These are phyloP conservation scores for Zygogramma bicolorata DNA, from an alignment of 2,888 invertebrate species.

Conservation along the genomic window DNA sequence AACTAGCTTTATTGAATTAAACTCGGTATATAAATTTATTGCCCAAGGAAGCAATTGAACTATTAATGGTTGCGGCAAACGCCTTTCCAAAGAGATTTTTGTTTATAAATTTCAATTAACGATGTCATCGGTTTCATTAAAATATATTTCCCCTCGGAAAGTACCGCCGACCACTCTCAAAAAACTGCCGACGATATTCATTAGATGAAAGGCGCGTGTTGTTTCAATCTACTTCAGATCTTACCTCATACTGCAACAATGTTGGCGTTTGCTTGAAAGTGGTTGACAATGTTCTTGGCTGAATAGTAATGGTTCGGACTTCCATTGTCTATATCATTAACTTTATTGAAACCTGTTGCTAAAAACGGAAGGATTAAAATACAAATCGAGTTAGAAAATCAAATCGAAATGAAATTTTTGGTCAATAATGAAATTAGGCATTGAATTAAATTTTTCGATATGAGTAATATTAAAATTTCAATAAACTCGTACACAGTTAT, in stretches of 20 bases:
- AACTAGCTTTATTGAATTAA: constrained; percentile 24
- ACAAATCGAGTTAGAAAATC: too few relatives aligned
- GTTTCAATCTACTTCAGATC: background rate
- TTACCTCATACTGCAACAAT: background rate
- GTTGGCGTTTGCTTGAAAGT: background rate
- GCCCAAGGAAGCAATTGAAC: constrained; percentile 22
- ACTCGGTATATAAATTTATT: constrained; percentile 24
- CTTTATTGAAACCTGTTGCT: too few relatives aligned
- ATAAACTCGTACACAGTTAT: too few relatives aligned
- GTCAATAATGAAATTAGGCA: too few relatives aligned
- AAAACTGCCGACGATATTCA: background rate
- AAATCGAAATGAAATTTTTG: too few relatives aligned
- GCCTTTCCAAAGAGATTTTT: constrained; percentile 27
- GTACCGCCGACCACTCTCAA: background rate
- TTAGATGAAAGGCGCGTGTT: background rate
- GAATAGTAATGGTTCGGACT: too few relatives aligned
- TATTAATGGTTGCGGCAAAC: constrained; percentile 20
- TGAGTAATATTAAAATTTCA: too few relatives aligned
- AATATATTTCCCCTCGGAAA: constrained; percentile 18
- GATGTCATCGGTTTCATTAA: constrained; percentile 28
- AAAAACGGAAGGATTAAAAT: too few relatives aligned
- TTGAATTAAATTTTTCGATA: too few relatives aligned
- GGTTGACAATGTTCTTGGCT: too few relatives aligned
- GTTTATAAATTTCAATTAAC: constrained; percentile 37
- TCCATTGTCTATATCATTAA: too few relatives aligned